Base-by-base conservation (phyloP, 2,797 vertebrate genomes). In the Sitta carolinensis region DNA sequence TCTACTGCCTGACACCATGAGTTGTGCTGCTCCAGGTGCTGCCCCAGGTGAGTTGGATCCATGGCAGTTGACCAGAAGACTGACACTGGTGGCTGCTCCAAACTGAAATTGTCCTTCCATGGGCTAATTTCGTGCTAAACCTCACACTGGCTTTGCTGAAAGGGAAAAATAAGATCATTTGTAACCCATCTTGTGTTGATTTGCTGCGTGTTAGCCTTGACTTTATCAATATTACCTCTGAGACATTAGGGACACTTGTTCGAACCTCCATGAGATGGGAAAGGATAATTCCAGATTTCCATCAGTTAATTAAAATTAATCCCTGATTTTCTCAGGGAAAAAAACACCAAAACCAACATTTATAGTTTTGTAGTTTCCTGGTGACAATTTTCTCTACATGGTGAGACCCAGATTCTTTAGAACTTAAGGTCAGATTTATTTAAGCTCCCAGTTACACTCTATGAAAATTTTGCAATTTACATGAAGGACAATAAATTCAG, bases 401-500 rank as follows among this genome's bases (percentile, higher is more conserved):
- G 26, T 32, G 45, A 83, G 15, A 64, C 4, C 3, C 23, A 11
- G 13, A 20, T 34, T 5, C 51, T 83, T 83, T 58, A 64, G 63
- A 92, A 59, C 7, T 5, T n/a, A 51, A 62, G n/a, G 23, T 54
- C 36, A 73, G 8, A 27, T 84, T 84, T 77, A 62, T 9, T 94
- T 82, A 66, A 80, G 29, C 5, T 81, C 18, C 29, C 22, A 7
- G 10, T 36, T 89, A 14, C 3, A 79, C 18, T 84, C 10, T 55
- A 2, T 40, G 47, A 58, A 85, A 93, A 70, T 61, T 36, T 74
- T 25, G 13, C 26, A 26, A 81, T 86, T 87, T 68, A n/a, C 18
- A 50, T 36, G 27, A 86, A 69, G 27, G 17, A 16, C 26, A 84
- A 93, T 78, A 76, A 96, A 92, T 86, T 43, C 55, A 52, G 32